These are phyloP conservation scores for Dendropsophus ebraccatus DNA, from an alignment of 2,113 vertebrate genomes.

Conservation along the genomic window DNA sequence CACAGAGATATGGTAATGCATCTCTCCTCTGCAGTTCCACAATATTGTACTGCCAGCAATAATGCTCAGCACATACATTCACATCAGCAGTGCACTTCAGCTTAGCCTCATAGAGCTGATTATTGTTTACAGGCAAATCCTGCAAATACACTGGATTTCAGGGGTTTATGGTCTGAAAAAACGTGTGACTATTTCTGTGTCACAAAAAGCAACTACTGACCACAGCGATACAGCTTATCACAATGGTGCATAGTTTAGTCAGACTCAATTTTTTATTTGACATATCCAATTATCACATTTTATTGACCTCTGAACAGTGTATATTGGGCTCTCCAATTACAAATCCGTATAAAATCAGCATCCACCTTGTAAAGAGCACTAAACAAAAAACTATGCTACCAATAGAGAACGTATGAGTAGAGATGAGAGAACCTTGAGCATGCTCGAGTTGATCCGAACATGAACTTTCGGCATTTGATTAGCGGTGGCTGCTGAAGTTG, in stretches of 20 bases:
- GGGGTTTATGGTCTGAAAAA: not conserved
- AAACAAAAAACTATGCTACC: too few species aligned
- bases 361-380: not conserved
- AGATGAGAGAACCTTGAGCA: too few species aligned
- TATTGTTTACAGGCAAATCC: not conserved
- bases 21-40: conserved; percentile 16
- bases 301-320: not conserved
- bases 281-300: conserved; percentile 23
- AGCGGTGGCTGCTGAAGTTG: too few species aligned
- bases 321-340: not conserved
- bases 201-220: not conserved
- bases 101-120: not conserved
- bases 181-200: not conserved
- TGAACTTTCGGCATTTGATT: too few species aligned
- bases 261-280: not conserved
- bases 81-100: not conserved
- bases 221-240: not conserved
- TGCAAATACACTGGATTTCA: not conserved
- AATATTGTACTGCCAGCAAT: conserved; percentile 30
- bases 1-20: conserved; percentile 16
- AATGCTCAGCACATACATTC: conserved; percentile 21
- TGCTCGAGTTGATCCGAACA: too few species aligned
- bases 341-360: not conserved
- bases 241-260: not conserved
- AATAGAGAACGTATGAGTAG: too few species aligned